Base-by-base conservation (phyloP, 2,888 invertebrate species). In the Drosophila parthenogenetica region DNA sequence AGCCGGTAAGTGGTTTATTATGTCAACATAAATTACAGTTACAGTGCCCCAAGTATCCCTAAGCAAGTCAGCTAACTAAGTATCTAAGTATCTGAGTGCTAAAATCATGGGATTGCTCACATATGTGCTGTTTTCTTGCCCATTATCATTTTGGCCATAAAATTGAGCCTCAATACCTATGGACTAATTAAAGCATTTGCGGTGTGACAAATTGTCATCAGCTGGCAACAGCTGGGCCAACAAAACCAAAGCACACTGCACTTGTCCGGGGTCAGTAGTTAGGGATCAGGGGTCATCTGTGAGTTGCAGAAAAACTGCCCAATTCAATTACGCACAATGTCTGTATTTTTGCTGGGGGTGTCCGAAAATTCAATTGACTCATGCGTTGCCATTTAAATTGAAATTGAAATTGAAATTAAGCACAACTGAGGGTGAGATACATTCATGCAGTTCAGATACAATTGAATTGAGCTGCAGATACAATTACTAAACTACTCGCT, bases 1-100 rank as follows among this genome's bases (percentile, higher is more conserved):
- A 90, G 90, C 92, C 80, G 91, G 91, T 91, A 90, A 91, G 91
- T 91, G 79, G 79, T 84, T 83, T 85, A 81, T 88, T 81, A 86
- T 88, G 86, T 88, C 89, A 87, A 78, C 87, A 87, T 89, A 81
- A 89, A 86, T 86, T 89, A 87, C 71, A 73, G 77, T 89, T 77
- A 80, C 68, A 69, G 62, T 42, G 63, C 53, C 11, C 53, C 16
- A 61, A 35, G 48, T 35, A 40, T 48, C 22, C 37, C 40, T 22
- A 51, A 64, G 51, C 51, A 49, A 35, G 25, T 32, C n/a, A 29
- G 2, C 29, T 29, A 29, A 29, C 51, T 19, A 45, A 45, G 39
- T 37, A 53, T 14, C 50, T 49, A 49, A 48, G 62, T 42, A 63
- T 29, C 53, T 22, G 42, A 63, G 69, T 57, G 55, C 54, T 37